Base-by-base conservation (phyloP, 2,888 invertebrate species). In the Ophion obscuratus region DNA sequence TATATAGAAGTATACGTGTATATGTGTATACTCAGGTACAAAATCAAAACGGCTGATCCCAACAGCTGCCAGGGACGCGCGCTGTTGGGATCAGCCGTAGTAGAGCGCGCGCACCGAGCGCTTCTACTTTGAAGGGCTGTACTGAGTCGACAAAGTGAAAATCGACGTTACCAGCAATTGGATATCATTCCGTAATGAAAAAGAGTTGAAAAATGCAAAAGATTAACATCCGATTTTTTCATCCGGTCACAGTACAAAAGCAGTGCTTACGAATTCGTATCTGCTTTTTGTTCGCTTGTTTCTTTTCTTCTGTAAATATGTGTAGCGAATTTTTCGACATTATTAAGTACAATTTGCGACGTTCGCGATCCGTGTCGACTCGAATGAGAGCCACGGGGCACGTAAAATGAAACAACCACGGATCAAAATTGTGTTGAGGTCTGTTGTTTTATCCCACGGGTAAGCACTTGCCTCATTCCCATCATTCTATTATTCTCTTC, bases 381-480 rank as follows among this genome's bases (percentile, higher is more conserved):
- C 5, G 7, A 53, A 53, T 17, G 17, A 53, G 17, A 53, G 14
- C 5, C 53, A 5, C 47, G 6, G 31, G 4, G 31, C 31, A 2
- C 31, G 57, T 77, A 67, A 77, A 59, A 57, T 20, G n/a, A 59
- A 27, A 36, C n/a, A 31, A 31, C 17, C 24, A 10, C 59, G 57
- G 57, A 14, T 17, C 24, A 59, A 70, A 68, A 78, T 70, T 14
- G n/a, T 17, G 36, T 36, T 57, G 53, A 40, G 10, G 59, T 70
- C 31, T 47, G n/a, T 71, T 70, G 53, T 66, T 24, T n/a, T 64
- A 24, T 80, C 71, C 53, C 71, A 80, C 80, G 80, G 47, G 44
- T 47, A 47, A 44, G 36, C 53, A 57, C 40, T 78, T 36, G 64
- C 64, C 20, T 40, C 47, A 24, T 61, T 70, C 70, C 53, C 77